Conservation (phyloP, 1,140 invertebrate genomes). For the Oreohelix idahoensis region DNA sequence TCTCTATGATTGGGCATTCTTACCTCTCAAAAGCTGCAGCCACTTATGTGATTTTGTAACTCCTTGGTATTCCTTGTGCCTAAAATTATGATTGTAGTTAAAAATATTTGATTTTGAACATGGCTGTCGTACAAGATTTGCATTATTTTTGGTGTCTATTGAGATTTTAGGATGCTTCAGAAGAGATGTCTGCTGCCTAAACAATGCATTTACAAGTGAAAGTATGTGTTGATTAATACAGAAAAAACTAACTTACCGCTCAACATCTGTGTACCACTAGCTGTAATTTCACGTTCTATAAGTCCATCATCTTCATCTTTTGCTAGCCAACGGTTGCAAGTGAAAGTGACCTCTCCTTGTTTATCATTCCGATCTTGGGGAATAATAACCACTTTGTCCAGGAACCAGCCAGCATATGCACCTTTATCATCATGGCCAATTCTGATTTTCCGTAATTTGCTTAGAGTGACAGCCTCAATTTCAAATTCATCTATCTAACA, state of each 20-base stretch:
- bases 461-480: conserved; percentile 70
- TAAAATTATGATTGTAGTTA: no score
- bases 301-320: conserved; percentile 70
- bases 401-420: conserved; percentile 69
- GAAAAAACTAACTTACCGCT: conserved; percentile 57
- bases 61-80: no score
- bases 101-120: no score
- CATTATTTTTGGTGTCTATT: no score
- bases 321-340: conserved; percentile 65
- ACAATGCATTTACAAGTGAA: no score
- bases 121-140: no score
- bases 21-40: no score
- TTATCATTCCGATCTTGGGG: conserved; percentile 33
- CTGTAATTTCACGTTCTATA: conserved; percentile 68
- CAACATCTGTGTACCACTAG: conserved; percentile 65
- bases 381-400: conserved; percentile 71
- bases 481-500: conserved; percentile 68
- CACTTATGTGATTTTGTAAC: no score
- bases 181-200: no score
- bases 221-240: neutral
- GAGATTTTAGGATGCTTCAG: no score
- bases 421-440: conserved; percentile 71
- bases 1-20: no score
- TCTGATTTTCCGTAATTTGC: conserved; percentile 67
- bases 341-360: conserved; percentile 34